Percentiles rank a stretch among this genome's conserved stretches.
These are phyloP conservation scores for Idaea dimidiata DNA, from an alignment of 2,888 invertebrate species.

Conservation along the genomic window DNA sequence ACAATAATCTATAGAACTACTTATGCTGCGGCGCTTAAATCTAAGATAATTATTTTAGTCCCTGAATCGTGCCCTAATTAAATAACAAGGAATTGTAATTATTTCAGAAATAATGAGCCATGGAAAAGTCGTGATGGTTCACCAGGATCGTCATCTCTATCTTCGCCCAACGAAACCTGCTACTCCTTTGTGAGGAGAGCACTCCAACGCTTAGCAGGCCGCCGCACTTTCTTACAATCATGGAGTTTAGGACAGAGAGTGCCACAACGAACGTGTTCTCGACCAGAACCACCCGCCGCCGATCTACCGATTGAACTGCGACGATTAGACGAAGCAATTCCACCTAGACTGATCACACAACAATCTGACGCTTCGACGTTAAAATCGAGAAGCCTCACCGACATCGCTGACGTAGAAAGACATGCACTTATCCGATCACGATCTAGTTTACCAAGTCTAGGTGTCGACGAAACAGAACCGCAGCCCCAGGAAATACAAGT, in stretches of 20 bases:
- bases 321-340: conserved; percentile 83
- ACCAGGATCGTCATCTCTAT: conserved; percentile 92
- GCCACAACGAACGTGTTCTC: conserved; percentile 77
- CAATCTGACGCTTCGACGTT: conserved; percentile 81
- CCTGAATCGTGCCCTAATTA: not conserved
- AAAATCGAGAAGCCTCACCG: conserved; percentile 92
- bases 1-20: too few species aligned
- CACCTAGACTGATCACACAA: conserved; percentile 71
- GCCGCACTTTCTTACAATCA: conserved; percentile 88
- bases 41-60: not conserved
- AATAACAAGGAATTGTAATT: not conserved
- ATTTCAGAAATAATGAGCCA: conserved; percentile 59
- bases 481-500: conserved; percentile 46
- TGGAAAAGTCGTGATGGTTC: conserved; percentile 80
- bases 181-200: conserved; percentile 95
- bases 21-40: not conserved
- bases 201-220: conserved; percentile 90
- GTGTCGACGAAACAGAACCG: conserved; percentile 61
- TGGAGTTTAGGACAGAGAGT: conserved; percentile 81
- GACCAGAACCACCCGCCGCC: conserved; percentile 87
- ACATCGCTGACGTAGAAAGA: conserved; percentile 88
- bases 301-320: conserved; percentile 94
- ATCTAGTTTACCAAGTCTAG: conserved; percentile 87
- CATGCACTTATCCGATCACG: conserved; percentile 86
- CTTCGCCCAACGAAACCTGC: conserved; percentile 95